Evolutionary conservation across 2,888 invertebrate species (phyloP).

Genomic region (Schizaphis graminum): DNA sequence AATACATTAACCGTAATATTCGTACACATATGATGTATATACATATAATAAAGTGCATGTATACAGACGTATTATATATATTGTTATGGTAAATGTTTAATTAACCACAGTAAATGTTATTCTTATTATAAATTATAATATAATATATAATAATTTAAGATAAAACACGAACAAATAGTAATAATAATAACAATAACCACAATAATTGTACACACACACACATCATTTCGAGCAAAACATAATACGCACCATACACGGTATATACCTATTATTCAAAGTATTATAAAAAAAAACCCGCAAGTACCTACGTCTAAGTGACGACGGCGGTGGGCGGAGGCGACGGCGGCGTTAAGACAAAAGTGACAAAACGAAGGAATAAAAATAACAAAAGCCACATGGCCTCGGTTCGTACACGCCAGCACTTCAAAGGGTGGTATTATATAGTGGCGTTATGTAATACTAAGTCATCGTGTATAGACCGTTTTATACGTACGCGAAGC

Average conservation of each 20-base stretch:
- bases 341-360: constrained; percentile 32
- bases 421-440: constrained; percentile 47
- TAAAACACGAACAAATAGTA: not conserved
- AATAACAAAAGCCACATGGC: constrained; percentile 61
- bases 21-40: not conserved
- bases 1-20: not conserved
- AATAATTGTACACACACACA: constrained; percentile 6
- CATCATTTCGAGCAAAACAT: not conserved
- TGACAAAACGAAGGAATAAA: constrained; percentile 26
- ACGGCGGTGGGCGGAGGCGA: not conserved
- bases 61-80: not conserved
- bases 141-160: not conserved
- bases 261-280: not conserved
- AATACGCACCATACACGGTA: constrained; percentile 5
- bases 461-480: not conserved
- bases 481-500: not conserved
- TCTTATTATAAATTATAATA: not conserved
- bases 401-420: not conserved
- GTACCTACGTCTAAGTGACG: not conserved
- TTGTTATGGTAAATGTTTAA: not conserved
- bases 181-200: constrained; percentile 1
- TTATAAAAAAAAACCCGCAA: not conserved
- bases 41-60: not conserved
- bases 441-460: not conserved
- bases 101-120: not conserved